Conservation (phyloP, 2,113 vertebrate species). For the Siniperca chuatsi region DNA sequence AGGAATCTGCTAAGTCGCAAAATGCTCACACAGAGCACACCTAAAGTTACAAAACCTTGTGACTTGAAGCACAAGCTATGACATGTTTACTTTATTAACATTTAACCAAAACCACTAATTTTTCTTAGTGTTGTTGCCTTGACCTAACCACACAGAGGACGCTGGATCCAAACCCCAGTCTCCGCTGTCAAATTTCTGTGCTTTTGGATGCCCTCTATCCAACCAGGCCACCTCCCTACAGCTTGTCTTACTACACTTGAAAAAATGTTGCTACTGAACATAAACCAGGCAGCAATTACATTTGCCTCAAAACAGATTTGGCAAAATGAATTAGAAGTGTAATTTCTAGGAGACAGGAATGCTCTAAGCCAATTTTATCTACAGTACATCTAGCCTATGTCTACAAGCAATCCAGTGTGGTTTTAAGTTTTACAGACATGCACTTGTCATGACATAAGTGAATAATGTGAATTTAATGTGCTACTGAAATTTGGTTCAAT, state of each 20-base stretch:
- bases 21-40: background rate
- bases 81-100: background rate
- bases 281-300: background rate
- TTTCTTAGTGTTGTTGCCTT: background rate
- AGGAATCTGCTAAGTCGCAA: background rate
- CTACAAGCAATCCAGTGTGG: background rate
- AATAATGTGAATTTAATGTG: slow-evolving; percentile 13
- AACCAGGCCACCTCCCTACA: background rate
- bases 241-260: background rate
- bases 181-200: background rate
- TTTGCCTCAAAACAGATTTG: background rate
- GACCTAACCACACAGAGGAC: background rate
- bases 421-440: background rate
- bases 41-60: background rate
- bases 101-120: background rate
- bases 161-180: background rate
- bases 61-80: background rate
- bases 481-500: background rate
- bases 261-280: background rate
- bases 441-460: background rate
- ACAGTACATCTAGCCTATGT: too few relatives aligned
- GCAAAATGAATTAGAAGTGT: background rate
- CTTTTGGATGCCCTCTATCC: background rate
- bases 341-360: background rate
- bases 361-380: too few relatives aligned